These are phyloP conservation scores for Andrena bicolor DNA, from an alignment of 2,888 invertebrate species.

Conservation along the genomic window DNA sequence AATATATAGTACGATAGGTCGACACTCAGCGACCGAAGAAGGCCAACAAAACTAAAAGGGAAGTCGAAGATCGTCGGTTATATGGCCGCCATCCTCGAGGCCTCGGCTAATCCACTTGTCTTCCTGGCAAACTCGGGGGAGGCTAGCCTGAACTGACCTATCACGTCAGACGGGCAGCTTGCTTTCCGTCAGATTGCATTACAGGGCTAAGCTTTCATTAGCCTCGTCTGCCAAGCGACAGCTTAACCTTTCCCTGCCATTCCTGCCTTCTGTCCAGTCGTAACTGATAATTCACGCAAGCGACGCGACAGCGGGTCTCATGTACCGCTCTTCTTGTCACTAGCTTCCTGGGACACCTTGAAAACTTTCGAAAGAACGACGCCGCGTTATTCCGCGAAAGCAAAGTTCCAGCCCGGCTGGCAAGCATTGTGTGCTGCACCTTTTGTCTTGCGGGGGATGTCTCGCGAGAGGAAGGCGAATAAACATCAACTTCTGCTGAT, in stretches of 20 bases:
- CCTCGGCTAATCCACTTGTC: slow-evolving; percentile 77
- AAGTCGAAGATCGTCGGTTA: slow-evolving; percentile 71
- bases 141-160: slow-evolving; percentile 75
- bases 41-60: slow-evolving; percentile 67
- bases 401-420: neutral
- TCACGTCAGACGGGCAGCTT: slow-evolving; percentile 76
- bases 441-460: slow-evolving; percentile 23
- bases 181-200: slow-evolving; percentile 79
- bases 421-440: slow-evolving; percentile 12
- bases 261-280: slow-evolving; percentile 53
- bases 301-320: slow-evolving; percentile 41
- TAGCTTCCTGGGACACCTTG: slow-evolving; percentile 5
- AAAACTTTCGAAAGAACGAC: slow-evolving; percentile 6
- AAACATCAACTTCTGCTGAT: slow-evolving; percentile 20
- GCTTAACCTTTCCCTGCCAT: slow-evolving; percentile 77
- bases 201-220: slow-evolving; percentile 80
- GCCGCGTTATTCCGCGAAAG: neutral
- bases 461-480: neutral
- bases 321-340: slow-evolving; percentile 7
- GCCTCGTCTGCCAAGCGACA: slow-evolving; percentile 78
- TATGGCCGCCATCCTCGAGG: slow-evolving; percentile 66
- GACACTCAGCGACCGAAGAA: slow-evolving; percentile 45
- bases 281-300: slow-evolving; percentile 72
- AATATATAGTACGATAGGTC: slow-evolving; percentile 55
- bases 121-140: slow-evolving; percentile 64